Evolutionary conservation across 2,888 invertebrate species (phyloP).

Genomic region (Macrophya annulata): DNA sequence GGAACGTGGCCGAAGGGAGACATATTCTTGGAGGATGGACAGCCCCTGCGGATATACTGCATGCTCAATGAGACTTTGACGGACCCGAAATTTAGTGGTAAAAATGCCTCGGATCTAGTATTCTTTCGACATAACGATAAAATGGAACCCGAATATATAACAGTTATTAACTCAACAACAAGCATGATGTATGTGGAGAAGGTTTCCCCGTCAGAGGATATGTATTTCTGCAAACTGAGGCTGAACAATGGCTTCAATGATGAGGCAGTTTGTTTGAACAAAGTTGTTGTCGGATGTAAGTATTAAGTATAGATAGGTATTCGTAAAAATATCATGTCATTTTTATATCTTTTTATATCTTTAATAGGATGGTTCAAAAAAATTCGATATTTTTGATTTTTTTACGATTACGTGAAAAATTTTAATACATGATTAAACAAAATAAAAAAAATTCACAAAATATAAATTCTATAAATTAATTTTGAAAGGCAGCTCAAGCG

Average conservation of each 20-base stretch:
- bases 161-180: slow-evolving; percentile 84
- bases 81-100: slow-evolving; percentile 79
- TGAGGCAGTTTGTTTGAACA: slow-evolving; percentile 81
- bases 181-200: slow-evolving; percentile 82
- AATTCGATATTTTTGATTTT: not conserved
- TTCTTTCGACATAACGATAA: slow-evolving; percentile 78
- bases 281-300: slow-evolving; percentile 83
- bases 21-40: slow-evolving; percentile 83
- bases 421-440: no score
- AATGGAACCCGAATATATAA: slow-evolving; percentile 79
- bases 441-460: no score
- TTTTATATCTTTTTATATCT: not conserved
- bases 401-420: not conserved
- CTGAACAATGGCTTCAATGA: slow-evolving; percentile 71
- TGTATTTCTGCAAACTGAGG: slow-evolving; percentile 82
- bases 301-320: slow-evolving; percentile 77
- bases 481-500: no score
- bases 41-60: slow-evolving; percentile 85
- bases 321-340: not conserved
- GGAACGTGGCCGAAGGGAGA: slow-evolving; percentile 82
- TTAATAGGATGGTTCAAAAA: not conserved
- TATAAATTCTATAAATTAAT: no score
- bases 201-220: slow-evolving; percentile 81
- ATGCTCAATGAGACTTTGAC: slow-evolving; percentile 80
- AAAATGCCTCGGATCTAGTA: slow-evolving; percentile 81